Conservation (phyloP, 53 echinoderm and acorn worm genomes). For the Paracentrotus lividus region DNA sequence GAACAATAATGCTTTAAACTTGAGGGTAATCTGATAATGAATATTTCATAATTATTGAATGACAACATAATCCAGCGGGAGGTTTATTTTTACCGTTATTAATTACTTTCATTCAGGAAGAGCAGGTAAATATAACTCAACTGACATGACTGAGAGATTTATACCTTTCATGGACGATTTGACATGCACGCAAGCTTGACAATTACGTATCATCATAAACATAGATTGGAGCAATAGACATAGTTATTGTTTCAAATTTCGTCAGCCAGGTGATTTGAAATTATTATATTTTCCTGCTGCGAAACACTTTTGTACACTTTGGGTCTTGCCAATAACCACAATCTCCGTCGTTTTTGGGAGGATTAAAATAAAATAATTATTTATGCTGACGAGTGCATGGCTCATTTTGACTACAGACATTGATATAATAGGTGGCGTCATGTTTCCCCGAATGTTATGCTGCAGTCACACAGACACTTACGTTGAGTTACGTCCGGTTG, state of each 20-base stretch:
- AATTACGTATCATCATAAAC: neutral
- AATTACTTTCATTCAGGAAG: neutral
- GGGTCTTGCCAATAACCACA: no score
- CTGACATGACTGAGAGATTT: neutral
- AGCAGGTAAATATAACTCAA: neutral
- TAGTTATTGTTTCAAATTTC: neutral
- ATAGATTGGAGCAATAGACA: neutral
- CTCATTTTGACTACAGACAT: no score
- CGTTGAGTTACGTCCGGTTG: no score
- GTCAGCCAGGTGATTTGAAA: neutral
- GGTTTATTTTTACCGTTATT: neutral
- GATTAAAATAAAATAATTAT: no score
- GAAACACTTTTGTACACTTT: no score
- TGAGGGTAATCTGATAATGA: neutral
- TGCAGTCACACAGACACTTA: no score
- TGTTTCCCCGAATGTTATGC: no score
- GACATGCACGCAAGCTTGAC: neutral
- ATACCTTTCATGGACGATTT: neutral
- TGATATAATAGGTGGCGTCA: no score
- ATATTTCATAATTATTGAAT: neutral
- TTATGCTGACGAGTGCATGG: no score
- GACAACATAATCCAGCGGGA: conserved; percentile 46
- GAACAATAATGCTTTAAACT: neutral
- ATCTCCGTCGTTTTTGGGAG: no score
- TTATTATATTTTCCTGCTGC: no score